A percentile compares a stretch with the other conserved stretches of the same genome.
These are phyloP conservation scores for Petroica traversi DNA, from an alignment of 2,113 vertebrate species.

Conservation along the genomic window DNA sequence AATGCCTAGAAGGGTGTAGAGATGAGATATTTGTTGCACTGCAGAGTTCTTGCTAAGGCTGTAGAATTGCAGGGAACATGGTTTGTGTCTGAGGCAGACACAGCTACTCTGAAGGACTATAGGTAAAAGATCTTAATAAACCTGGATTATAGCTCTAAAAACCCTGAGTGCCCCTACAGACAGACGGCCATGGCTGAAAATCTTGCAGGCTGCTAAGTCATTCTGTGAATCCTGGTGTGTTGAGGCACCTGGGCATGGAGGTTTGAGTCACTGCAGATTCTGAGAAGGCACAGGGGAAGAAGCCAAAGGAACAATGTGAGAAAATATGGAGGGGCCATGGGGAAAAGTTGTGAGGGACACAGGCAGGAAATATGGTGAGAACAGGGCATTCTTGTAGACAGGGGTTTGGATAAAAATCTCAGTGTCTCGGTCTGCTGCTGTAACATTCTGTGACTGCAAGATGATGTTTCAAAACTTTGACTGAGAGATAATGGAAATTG, in stretches of 20 bases:
- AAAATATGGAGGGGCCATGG: accelerated
- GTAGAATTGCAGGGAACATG: not conserved
- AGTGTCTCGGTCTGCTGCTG: not conserved
- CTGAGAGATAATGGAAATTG: not conserved
- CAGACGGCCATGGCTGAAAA: not conserved
- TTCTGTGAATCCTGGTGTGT: not conserved
- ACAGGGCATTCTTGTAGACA: not conserved
- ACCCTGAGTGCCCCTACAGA: not conserved
- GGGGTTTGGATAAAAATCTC: not conserved
- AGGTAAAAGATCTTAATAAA: not conserved
- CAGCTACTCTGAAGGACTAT: not conserved
- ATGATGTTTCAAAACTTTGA: not conserved
- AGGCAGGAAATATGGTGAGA: not conserved
- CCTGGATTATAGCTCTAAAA: not conserved
- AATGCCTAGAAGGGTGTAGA: not conserved
- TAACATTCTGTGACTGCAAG: not conserved
- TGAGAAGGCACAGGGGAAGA: not conserved
- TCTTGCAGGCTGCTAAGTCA: not conserved
- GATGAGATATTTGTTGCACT: not conserved
- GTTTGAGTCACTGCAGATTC: not conserved
- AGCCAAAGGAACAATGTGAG: not conserved
- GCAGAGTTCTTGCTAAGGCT: not conserved
- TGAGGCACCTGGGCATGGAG: not conserved
- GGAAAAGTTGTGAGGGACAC: not conserved
- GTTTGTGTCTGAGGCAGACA: not conserved